phyloP scores from a whole-genome alignment of 1,140 invertebrate species.

The Stratiolaelaps scimitus region DNA sequence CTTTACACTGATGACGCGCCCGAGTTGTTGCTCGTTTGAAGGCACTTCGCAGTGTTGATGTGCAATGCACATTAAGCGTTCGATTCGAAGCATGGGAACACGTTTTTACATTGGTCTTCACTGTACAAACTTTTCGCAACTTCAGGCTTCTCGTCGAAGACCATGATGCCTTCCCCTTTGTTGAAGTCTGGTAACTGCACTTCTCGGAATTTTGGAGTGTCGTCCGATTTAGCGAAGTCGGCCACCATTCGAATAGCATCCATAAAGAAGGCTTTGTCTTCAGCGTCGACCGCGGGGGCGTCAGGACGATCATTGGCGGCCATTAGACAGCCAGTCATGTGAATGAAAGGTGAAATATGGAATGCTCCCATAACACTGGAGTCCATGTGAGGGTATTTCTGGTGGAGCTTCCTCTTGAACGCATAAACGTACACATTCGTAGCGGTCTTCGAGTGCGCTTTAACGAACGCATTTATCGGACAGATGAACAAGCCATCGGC shows the following conservation, averaged over 20 bases:
- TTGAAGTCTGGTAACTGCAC: background rate
- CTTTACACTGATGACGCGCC: too few relatives aligned
- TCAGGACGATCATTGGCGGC: too few relatives aligned
- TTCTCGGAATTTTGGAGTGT: background rate
- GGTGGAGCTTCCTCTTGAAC: background rate
- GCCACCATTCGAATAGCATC: background rate
- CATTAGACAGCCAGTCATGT: too few relatives aligned
- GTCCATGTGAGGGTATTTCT: background rate
- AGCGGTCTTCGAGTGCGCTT: background rate
- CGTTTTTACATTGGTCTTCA: background rate
- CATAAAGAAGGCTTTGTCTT: background rate
- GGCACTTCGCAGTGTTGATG: too few relatives aligned
- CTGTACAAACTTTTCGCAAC: background rate
- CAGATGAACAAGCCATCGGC: constrained; percentile 1
- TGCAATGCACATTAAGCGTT: too few relatives aligned
- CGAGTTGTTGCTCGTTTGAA: too few relatives aligned
- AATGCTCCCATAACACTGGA: background rate
- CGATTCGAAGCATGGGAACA: background rate
- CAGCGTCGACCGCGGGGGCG: background rate
- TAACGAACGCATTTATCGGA: background rate
- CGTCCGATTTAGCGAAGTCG: background rate
- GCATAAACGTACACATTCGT: background rate
- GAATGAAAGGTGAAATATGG: background rate
- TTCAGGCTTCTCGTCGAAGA: background rate
- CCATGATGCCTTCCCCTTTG: background rate